Base-by-base conservation (phyloP, 2,888 invertebrate genomes). In the Melitaea athalia region DNA sequence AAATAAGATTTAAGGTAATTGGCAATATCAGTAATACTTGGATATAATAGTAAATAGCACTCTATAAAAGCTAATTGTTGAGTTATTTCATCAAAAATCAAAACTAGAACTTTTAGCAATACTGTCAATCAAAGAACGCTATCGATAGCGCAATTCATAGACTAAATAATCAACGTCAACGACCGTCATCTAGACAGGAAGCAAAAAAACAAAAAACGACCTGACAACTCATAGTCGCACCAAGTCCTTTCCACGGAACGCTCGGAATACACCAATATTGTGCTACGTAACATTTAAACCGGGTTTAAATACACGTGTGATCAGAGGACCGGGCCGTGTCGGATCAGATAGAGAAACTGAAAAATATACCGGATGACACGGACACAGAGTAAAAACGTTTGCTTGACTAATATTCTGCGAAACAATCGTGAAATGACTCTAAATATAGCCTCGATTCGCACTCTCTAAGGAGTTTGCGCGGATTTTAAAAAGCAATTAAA, bases 281-380 rank as follows among this genome's bases (percentile, higher is more conserved):
- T 77, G 77, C 85, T 91, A 77, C 83, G 80, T 80, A 85, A 85
- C 91, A 91, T 82, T 88, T 85, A 84, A 83, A 83, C 71, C 65
- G 42, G 71, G 71, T 79, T 70, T 76, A 81, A 84, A 68, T 31
- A 68, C 78, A 73, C 74, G 38, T 66, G 64, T 49, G 67, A 61
- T n/a, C 50, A 67, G 72, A 64, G 68, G 64, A 67, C 65, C 50
- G 42, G 60, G 52, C 66, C 15, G 59, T 70, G 63, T 50, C 68
- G 59, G 61, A 38, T 68, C 68, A 61, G 70, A 61, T 66, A 59
- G 60, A 64, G 63, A 66, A 68, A 72, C 70, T 72, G 72, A 64
- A 70, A 70, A 68, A 5, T 43, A 47, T 60, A 68, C 43, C 65
- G 70, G 70, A 72, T 64, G 68, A 64, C 31, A 66, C 61, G 15